Conservation (phyloP, 2,113 vertebrate genomes). For the Hoplias malabaricus region DNA sequence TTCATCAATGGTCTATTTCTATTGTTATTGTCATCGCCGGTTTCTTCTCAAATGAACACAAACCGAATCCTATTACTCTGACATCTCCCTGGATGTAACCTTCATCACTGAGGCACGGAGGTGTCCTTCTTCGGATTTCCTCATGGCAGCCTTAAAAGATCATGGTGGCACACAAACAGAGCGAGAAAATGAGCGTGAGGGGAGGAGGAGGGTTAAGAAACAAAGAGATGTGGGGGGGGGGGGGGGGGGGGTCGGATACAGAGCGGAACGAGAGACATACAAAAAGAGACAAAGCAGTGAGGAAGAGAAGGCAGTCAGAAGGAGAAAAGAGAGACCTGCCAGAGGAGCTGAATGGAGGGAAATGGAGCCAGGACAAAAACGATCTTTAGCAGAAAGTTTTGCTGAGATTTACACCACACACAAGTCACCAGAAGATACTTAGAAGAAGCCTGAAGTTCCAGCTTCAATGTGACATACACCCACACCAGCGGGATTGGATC, state of each 20-base stretch:
- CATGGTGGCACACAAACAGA: slow-evolving; percentile 6
- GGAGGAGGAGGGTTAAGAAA: too few species aligned
- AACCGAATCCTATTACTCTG: background rate
- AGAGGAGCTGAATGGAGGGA: background rate
- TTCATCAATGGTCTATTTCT: too few species aligned
- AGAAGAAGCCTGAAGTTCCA: too few species aligned
- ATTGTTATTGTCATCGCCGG: background rate
- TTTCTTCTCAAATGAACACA: background rate
- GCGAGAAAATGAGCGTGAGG: background rate
- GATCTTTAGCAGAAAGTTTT: background rate
- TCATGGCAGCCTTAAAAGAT: background rate
- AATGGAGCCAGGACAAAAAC: background rate
- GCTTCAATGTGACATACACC: too few species aligned
- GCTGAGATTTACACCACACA: background rate
- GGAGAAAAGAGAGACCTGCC: background rate
- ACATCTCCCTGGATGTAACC: slow-evolving; percentile 15
- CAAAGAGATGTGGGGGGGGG: too few species aligned
- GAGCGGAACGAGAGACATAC: background rate
- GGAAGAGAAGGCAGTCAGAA: background rate
- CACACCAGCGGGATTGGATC: too few species aligned
- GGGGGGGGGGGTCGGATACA: background rate
- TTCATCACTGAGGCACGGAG: slow-evolving; percentile 4
- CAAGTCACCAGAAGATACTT: too few species aligned
- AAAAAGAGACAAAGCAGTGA: background rate
- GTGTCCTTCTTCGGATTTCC: background rate